phyloP scores from a whole-genome alignment of 53 echinoderm and acorn worm genomes.

The Patiria pectinifera region DNA sequence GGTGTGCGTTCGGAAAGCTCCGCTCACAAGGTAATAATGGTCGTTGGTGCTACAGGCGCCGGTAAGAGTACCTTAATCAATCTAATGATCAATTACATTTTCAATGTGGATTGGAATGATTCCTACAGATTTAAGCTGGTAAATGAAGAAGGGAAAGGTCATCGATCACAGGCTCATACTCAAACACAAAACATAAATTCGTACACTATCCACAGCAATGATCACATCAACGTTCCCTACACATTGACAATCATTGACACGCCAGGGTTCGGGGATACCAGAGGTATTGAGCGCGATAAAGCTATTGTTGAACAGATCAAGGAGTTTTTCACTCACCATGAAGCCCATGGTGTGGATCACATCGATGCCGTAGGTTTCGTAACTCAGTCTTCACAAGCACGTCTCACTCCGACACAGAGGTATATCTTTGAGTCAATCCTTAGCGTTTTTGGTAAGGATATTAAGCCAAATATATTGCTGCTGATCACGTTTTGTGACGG shows the following conservation, averaged over 20 bases:
- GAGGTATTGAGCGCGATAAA: no score
- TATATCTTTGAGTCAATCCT: slow-evolving; percentile 71
- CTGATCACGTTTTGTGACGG: slow-evolving; percentile 72
- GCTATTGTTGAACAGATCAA: no score
- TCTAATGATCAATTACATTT: slow-evolving; percentile 73
- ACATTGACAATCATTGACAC: slow-evolving; percentile 78
- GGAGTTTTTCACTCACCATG: slow-evolving; percentile 46
- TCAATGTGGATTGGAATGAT: slow-evolving; percentile 68
- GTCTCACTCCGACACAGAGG: slow-evolving; percentile 68
- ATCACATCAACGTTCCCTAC: slow-evolving; percentile 38
- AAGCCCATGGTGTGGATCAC: slow-evolving; percentile 61
- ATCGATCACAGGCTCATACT: slow-evolving; percentile 54
- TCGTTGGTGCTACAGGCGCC: slow-evolving; percentile 81
- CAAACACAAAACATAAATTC: slow-evolving; percentile 70
- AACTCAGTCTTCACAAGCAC: slow-evolving; percentile 54
- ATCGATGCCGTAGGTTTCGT: slow-evolving; percentile 77
- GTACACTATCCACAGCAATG: slow-evolving; percentile 60
- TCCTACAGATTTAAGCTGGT: slow-evolving; percentile 71
- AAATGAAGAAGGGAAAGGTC: slow-evolving; percentile 48
- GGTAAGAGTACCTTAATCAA: slow-evolving; percentile 81
- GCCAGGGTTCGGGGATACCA: slow-evolving; percentile 75
- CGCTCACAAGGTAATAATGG: slow-evolving; percentile 62
- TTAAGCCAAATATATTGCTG: slow-evolving; percentile 65
- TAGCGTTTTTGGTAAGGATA: slow-evolving; percentile 75
- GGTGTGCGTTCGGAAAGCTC: background rate